Conservation (phyloP, 2,888 invertebrate species). For the Eudasyphora cyanicolor region DNA sequence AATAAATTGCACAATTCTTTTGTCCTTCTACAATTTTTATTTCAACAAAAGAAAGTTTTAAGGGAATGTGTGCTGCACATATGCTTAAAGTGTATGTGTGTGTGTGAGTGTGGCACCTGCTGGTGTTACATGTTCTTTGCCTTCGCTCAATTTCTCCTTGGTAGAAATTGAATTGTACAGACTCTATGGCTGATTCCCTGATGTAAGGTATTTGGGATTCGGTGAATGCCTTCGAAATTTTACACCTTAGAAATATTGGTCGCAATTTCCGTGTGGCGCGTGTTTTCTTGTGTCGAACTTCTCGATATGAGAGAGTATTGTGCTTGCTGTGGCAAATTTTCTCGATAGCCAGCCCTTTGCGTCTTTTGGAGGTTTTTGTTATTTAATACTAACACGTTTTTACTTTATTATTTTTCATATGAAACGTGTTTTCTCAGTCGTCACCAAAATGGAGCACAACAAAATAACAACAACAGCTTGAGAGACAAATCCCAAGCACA, state of each 20-base stretch:
- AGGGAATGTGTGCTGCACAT: not conserved
- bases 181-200: too few relatives aligned
- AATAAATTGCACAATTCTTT: too few relatives aligned
- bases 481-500: not conserved
- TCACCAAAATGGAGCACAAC: not conserved
- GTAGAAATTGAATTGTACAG: too few relatives aligned
- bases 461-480: not conserved
- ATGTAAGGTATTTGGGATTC: too few relatives aligned
- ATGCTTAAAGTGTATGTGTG: not conserved
- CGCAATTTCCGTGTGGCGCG: not conserved
- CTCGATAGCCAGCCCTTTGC: too few relatives aligned
- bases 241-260: too few relatives aligned
- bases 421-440: slow-evolving; percentile 48
- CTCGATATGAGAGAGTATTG: not conserved
- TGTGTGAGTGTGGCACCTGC: not conserved
- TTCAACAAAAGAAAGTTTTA: too few relatives aligned
- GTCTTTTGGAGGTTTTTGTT: not conserved
- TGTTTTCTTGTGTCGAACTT: not conserved
- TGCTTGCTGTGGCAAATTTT: not conserved
- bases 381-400: slow-evolving; percentile 46
- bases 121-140: not conserved
- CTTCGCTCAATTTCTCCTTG: not conserved
- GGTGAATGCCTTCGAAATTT: too few relatives aligned
- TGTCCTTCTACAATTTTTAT: too few relatives aligned
- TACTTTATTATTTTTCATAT: slow-evolving; percentile 53